Base-by-base conservation (phyloP, 2,888 invertebrate genomes). In the Phasia obesa region DNA sequence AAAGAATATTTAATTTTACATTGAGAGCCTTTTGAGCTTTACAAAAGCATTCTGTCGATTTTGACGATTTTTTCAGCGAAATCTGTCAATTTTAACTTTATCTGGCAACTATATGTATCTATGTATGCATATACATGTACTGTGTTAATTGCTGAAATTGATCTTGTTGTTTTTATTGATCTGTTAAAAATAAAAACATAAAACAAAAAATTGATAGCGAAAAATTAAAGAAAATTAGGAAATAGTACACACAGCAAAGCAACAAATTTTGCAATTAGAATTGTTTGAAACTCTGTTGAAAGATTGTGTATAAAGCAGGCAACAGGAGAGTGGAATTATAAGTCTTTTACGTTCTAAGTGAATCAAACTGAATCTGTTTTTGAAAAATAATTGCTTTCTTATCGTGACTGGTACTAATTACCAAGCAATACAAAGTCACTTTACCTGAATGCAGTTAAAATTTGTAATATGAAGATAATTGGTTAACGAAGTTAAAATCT, bases 131-230 rank as follows among this genome's bases (percentile, higher is more conserved):
- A n/a, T n/a, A n/a, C n/a, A n/a, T n/a, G n/a, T 23, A 47, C 31
- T 65, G 44, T 47, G 55, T 65, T 57, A 47, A 65, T 35, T 47
- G 17, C 25, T 57, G 53, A 55, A 57, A 44, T 23, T 35, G 31
- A 44, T 64, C 23, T 55, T 47, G 64, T 55, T 53, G 47, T 31
- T 62, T 53, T 53, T 71, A 53, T 44, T 44, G 55, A 62, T 53
- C 49, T 44, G 1, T 42, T 23, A 23, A 25, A 4, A 27, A 64
- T n/a, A 4, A 47, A 31, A n/a, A 35, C 19, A 53, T 7, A 47
- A 0, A 51, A 25, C 15, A 21, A 53, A 53, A 42, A 42, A 42
- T 17, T 13, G 13, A 35, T 17, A 42, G 3, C 51, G 27, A 19
- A 21, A 9, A n/a, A 47, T n/a, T 31, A 49, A 47, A 51, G 25